These are phyloP conservation scores for Pentalonia nigronervosa DNA, from an alignment of 1,140 invertebrate species.

Conservation along the genomic window DNA sequence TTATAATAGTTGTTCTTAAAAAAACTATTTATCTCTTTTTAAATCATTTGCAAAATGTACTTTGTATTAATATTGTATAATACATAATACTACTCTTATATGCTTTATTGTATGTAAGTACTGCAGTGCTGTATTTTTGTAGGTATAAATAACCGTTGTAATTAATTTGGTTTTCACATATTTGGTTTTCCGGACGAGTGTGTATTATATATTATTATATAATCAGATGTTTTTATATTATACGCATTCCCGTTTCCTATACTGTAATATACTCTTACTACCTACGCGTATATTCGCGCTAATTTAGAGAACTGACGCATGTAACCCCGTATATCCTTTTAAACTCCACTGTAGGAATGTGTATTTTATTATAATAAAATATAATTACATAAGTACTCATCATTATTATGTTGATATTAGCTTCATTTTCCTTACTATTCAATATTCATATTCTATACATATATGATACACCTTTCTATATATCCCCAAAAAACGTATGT, in stretches of 20 bases:
- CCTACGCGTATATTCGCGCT: background rate
- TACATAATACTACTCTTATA: background rate
- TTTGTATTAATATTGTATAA: background rate
- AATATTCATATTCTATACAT: background rate
- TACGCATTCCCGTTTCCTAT: background rate
- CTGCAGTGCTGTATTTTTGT: background rate
- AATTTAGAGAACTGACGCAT: background rate
- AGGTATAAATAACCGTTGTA: background rate
- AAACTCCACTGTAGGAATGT: background rate
- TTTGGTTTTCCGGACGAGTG: background rate
- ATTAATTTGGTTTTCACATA: constrained; percentile 4
- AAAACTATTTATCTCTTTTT: background rate
- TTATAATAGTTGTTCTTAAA: background rate
- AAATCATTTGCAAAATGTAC: background rate
- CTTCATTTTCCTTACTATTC: background rate
- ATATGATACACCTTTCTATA: background rate
- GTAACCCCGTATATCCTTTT: background rate
- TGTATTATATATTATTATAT: background rate
- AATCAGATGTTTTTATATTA: background rate
- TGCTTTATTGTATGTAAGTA: background rate
- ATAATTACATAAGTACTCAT: background rate
- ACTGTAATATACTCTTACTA: background rate
- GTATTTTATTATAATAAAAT: background rate
- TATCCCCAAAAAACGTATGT: background rate
- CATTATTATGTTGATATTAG: background rate